A percentile compares a stretch with the other conserved stretches of the same genome.
Conservation (phyloP, 2,113 vertebrate genomes). For the Silurus meridionalis region DNA sequence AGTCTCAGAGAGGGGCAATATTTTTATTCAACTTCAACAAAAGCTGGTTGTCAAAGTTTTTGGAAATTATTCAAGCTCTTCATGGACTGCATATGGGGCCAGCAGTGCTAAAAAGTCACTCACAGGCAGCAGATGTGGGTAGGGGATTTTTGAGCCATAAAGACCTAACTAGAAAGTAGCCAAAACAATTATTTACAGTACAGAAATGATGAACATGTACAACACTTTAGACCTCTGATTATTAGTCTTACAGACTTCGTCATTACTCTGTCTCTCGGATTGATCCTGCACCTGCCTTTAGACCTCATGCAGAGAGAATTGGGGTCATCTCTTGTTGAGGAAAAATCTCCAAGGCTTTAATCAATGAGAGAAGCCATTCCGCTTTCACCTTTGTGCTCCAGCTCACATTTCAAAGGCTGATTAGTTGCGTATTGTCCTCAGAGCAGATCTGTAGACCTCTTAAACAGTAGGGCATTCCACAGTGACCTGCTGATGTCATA, state of each 20-base stretch:
- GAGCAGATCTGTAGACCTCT: slow-evolving; percentile 14
- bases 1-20: no score
- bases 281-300: slow-evolving; percentile 15
- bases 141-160: no score
- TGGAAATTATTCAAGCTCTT: no score
- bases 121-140: no score
- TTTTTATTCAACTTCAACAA: no score
- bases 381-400: slow-evolving; percentile 61
- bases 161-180: no score
- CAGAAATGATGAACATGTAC: no score
- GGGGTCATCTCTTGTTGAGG: slow-evolving; percentile 4
- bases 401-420: slow-evolving; percentile 70
- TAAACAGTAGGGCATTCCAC: neutral
- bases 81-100: no score
- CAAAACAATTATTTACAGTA: no score
- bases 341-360: neutral
- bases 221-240: no score
- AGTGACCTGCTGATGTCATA: neutral
- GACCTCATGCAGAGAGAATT: neutral
- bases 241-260: neutral
- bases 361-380: slow-evolving; percentile 62
- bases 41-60: no score
- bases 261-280: neutral
- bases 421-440: slow-evolving; percentile 36
- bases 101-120: no score